These are phyloP conservation scores for Eulithis testata DNA, from an alignment of 2,888 invertebrate species.

Conservation along the genomic window DNA sequence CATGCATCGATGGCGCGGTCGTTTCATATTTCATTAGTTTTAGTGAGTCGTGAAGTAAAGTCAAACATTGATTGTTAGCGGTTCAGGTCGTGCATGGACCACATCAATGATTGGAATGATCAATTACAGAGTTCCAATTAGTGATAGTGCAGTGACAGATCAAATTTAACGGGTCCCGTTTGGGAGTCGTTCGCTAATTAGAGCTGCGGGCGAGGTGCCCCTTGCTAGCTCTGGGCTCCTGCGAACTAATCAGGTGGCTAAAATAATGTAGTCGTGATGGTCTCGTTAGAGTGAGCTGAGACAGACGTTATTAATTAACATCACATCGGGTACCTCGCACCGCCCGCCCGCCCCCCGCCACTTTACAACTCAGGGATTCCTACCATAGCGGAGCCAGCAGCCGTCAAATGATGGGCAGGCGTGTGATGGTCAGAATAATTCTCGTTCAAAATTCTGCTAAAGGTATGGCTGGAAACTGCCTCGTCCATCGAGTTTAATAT, in stretches of 20 bases:
- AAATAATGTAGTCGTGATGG: slow-evolving; percentile 83
- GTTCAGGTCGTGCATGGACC: slow-evolving; percentile 49
- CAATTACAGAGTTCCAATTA: slow-evolving; percentile 78
- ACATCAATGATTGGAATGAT: slow-evolving; percentile 62
- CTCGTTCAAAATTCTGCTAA: too few relatives aligned
- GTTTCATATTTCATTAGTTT: slow-evolving; percentile 66
- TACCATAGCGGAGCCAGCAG: not conserved
- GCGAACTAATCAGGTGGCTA: slow-evolving; percentile 83
- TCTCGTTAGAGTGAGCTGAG: slow-evolving; percentile 79
- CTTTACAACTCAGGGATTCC: slow-evolving; percentile 1
- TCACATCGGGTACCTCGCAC: slow-evolving; percentile 62
- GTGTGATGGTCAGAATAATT: not conserved
- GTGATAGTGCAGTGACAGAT: slow-evolving; percentile 78
- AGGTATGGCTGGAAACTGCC: too few relatives aligned
- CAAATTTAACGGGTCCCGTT: slow-evolving; percentile 71
- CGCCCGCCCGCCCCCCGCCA: slow-evolving; percentile 18
- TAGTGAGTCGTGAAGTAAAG: slow-evolving; percentile 60
- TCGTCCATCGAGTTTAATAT: too few relatives aligned
- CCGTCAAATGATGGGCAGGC: not conserved
- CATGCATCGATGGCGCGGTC: slow-evolving; percentile 57
- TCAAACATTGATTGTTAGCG: slow-evolving; percentile 56
- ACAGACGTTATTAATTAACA: slow-evolving; percentile 84
- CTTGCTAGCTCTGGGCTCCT: slow-evolving; percentile 54
- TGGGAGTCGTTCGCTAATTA: slow-evolving; percentile 74
- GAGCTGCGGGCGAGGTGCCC: slow-evolving; percentile 70